Evolutionary conservation across 1,140 invertebrate genomes (phyloP), one percentile per base, ranked within the genome.

Genomic region (Scaptodrosophila lebanonensis): DNA sequence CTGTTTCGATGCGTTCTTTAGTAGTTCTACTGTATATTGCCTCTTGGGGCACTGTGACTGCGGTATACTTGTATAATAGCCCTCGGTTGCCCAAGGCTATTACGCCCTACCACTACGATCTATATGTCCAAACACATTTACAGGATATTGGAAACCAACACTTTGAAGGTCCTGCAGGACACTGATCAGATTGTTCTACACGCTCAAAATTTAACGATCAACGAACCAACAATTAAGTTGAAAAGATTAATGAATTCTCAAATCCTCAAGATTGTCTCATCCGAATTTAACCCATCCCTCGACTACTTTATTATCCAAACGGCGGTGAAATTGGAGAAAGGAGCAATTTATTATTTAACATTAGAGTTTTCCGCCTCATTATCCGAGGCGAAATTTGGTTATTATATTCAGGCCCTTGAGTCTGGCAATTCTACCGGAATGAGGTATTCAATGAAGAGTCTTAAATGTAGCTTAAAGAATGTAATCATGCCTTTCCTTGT

Each of bases 401-500:
- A 93, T 54, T 96, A 95, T 93, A 84, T 89, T 87, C 86, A 38
- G 0, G n/a, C 36, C 30, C 48, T 35, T 30, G 1, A 11, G 8
- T 15, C 45, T 27, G 3, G n/a, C 1, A 13, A 3, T 11, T 9
- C 8, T 2, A 8, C 2, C 4, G 13, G 42, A 4, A 44, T 22
- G 8, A 56, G 17, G 62, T 65, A n/a, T n/a, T n/a, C n/a, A n/a
- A n/a, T n/a, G n/a, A 17, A 22, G 20, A 16, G 9, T 6, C 62
- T 0, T 1, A 65, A 2, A 44, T 44, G 1, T 32, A 39, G 1
- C 57, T 65, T 9, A 16, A 57, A 2, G 15, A 7, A 0, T 65
- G 64, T 12, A 48, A 61, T 13, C 42, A 57, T 11, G 94, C 94
- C 0, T 97, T 98, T 84, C 96, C 96, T 0, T 97, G 95, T 87